phyloP scores from a whole-genome alignment of 2,113 vertebrate species.

The Jaculus jaculus region DNA sequence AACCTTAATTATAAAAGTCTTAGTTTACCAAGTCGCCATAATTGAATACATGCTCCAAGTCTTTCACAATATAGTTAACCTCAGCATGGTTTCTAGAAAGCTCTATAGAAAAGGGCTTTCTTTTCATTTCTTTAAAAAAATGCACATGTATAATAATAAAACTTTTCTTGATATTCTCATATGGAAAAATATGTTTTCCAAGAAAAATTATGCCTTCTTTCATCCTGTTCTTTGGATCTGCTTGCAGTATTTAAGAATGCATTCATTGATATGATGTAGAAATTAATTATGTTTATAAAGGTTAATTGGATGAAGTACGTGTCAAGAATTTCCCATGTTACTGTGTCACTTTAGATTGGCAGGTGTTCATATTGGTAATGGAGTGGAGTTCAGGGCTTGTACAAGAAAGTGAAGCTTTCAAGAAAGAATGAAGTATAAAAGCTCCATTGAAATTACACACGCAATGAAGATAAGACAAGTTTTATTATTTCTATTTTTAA shows the following conservation, averaged over 20 bases:
- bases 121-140: conserved; percentile 9
- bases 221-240: neutral
- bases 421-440: conserved; percentile 21
- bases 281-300: conserved; percentile 63
- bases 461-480: conserved; percentile 2
- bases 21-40: conserved; percentile 37
- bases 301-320: conserved; percentile 55
- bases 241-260: conserved; percentile 36
- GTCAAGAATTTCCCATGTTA: conserved; percentile 58
- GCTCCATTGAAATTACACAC: neutral
- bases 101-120: neutral
- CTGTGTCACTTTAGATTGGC: conserved; percentile 32
- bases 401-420: conserved; percentile 46
- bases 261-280: conserved; percentile 50
- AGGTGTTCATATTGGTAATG: conserved; percentile 55
- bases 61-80: conserved; percentile 32
- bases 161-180: conserved; percentile 18
- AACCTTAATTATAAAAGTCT: conserved; percentile 27
- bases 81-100: neutral
- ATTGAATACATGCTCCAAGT: conserved; percentile 26
- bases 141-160: neutral
- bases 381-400: conserved; percentile 40
- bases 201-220: conserved; percentile 14
- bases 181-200: conserved; percentile 32
- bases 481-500: too few species aligned